phyloP scores from a whole-genome alignment of 2,888 invertebrate genomes.

The Notocelia uddmanniana region DNA sequence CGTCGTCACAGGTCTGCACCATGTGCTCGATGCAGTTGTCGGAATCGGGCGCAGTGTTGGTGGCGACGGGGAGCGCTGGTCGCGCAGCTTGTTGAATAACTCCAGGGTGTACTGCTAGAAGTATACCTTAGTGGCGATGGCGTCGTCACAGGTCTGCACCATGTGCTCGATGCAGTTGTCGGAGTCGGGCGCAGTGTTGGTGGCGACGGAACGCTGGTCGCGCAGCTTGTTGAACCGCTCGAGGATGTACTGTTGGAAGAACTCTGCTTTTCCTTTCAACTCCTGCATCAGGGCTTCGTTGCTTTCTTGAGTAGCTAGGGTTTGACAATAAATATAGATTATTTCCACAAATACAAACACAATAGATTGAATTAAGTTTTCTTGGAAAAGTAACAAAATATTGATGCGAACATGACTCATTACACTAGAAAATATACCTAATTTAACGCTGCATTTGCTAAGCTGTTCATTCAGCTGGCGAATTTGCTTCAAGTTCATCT shows the following conservation, averaged over 20 bases:
- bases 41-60: not conserved
- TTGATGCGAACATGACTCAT: not conserved
- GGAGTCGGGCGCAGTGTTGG: conserved; percentile 60
- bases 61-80: conserved; percentile 13
- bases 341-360: too few relatives aligned
- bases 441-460: conserved; percentile 69
- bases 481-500: conserved; percentile 72
- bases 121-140: conserved; percentile 64
- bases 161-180: conserved; percentile 61
- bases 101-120: not conserved
- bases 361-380: not conserved
- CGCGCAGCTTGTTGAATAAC: conserved; percentile 3
- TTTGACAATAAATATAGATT: not conserved
- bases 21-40: conserved; percentile 61
- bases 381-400: not conserved
- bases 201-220: conserved; percentile 67
- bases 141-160: conserved; percentile 69
- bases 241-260: conserved; percentile 88
- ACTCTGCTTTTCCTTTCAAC: conserved; percentile 87
- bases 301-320: conserved; percentile 80
- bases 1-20: conserved; percentile 69
- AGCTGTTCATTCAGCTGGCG: conserved; percentile 74
- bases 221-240: conserved; percentile 78
- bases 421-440: conserved; percentile 64
- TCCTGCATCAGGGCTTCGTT: conserved; percentile 86